phyloP scores from a whole-genome alignment of 2,113 vertebrate species.

The Mesocricetus auratus region DNA sequence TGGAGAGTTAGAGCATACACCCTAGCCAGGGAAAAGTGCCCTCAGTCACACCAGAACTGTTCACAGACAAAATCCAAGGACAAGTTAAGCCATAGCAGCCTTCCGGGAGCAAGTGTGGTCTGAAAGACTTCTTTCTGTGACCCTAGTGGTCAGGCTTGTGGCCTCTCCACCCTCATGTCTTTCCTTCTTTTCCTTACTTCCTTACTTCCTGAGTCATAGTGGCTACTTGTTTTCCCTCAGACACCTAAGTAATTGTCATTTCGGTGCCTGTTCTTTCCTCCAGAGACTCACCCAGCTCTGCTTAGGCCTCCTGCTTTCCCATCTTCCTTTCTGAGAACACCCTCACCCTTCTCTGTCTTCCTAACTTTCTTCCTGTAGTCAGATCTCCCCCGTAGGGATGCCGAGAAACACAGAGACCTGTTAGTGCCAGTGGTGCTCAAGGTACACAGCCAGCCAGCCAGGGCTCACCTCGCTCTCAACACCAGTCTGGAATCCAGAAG shows the following conservation, averaged over 20 bases:
- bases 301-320: too few relatives aligned
- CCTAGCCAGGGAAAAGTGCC: background rate
- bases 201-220: background rate
- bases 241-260: accelerated
- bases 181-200: background rate
- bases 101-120: background rate
- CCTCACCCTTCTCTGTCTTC: background rate
- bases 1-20: too few relatives aligned
- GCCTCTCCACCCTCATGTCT: background rate
- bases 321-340: background rate
- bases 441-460: accelerated
- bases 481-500: background rate
- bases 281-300: background rate
- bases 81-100: background rate
- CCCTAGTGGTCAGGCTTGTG: background rate
- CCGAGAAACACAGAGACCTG: background rate
- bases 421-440: accelerated
- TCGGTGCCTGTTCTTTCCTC: background rate
- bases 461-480: accelerated
- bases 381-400: background rate
- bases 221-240: background rate
- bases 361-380: background rate
- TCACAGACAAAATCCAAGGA: accelerated
- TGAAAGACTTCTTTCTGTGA: background rate
- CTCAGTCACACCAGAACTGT: background rate